Base-by-base conservation (phyloP, 2,888 invertebrate species). In the Hypomecis atomaria region DNA sequence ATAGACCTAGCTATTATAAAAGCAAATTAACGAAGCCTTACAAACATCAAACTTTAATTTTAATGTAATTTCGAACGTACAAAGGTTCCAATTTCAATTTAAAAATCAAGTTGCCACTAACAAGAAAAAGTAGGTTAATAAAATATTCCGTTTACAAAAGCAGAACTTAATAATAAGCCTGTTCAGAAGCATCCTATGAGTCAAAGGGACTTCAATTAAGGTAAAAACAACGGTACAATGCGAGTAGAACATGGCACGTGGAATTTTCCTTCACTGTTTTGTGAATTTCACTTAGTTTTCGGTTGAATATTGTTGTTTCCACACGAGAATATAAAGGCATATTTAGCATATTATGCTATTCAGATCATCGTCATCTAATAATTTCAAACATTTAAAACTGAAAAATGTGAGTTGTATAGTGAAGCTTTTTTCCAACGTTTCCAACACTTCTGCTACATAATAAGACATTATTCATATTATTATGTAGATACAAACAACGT, bases 161-260 rank as follows among this genome's bases (percentile, higher is more conserved):
- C 65, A 60, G 62, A 71, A 67, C 71, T 78, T 80, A 80, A 80
- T 82, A 78, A 82, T 74, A 73, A 71, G 70, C 66, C 65, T 59
- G 65, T 67, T 54, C 45, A 57, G 71, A 70, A 72, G 78, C 71
- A 65, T 76, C 75, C 78, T 72, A 67, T 74, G 69, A 78, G 71
- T 77, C 79, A 81, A 82, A 81, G 76, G 71, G 69, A 66, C 72
- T 69, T 61, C 76, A 70, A 75, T 53, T 69, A 66, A 62, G 78
- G 75, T 71, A 59, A 45, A 55, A 6, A 69, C 47, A 7, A 61
- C 43, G 44, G 48, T 38, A 56, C 59, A 56, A 34, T 47, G 50
- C 40, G 54, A 60, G 66, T 55, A 56, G 53, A 62, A 57, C 5
- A 13, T 33, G 40, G n/a, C 9, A 40, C 40, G 40, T 1, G 10